A percentile compares a stretch with the other conserved stretches of the same genome.
Conservation (phyloP, 2,113 vertebrate genomes). For the Narcine bancroftii region DNA sequence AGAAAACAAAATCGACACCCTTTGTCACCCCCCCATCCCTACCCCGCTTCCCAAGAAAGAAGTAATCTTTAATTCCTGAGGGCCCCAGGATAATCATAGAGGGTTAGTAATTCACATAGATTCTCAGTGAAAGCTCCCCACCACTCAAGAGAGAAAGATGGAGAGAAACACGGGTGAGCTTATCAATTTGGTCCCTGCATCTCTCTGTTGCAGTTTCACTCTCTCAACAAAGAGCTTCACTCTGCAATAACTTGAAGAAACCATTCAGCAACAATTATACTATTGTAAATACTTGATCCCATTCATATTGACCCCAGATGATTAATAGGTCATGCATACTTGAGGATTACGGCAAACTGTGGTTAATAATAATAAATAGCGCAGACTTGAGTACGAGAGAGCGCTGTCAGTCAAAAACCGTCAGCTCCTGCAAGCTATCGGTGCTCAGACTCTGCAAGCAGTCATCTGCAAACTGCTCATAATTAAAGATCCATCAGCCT, state of each 20-base stretch:
- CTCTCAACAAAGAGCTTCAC: background rate
- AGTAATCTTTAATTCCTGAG: background rate
- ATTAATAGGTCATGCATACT: background rate
- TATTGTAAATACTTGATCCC: background rate
- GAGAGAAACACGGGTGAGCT: background rate
- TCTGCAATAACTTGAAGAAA: background rate
- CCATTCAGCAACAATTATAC: background rate
- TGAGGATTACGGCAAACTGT: background rate
- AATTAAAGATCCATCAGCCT: background rate
- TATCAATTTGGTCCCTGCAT: background rate
- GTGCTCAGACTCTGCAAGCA: background rate
- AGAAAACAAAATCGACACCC: background rate
- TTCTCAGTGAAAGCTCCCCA: background rate
- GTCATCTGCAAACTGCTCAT: background rate
- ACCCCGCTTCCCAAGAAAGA: background rate
- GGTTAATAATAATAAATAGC: constrained; percentile 39
- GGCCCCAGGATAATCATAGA: background rate
- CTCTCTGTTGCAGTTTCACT: background rate
- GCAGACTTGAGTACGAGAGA: constrained; percentile 43
- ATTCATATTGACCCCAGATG: background rate
- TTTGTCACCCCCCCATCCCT: background rate
- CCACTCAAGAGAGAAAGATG: background rate
- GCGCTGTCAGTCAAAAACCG: constrained; percentile 43
- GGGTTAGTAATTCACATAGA: background rate
- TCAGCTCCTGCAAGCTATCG: constrained; percentile 43